Percentiles rank a stretch among this genome's conserved stretches.
Evolutionary conservation across 1,140 invertebrate genomes (phyloP).

Genomic region (Tetragnatha versicolor): DNA sequence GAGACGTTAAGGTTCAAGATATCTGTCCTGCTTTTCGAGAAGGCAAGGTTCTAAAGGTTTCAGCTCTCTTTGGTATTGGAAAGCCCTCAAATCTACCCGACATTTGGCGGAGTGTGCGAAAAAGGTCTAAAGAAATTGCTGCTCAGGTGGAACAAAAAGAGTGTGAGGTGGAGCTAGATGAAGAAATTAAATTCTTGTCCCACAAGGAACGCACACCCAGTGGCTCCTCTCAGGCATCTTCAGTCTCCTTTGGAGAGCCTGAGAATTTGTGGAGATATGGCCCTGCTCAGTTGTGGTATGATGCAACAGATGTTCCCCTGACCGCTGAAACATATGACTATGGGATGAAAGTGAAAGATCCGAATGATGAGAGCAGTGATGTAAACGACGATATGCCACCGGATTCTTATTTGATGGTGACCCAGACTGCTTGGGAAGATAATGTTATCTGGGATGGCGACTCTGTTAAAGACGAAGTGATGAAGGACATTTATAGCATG

Average conservation of each 20-base stretch:
- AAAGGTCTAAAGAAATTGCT: constrained; percentile 69
- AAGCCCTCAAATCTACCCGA: constrained; percentile 89
- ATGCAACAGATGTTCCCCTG: constrained; percentile 91
- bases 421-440: constrained; percentile 95
- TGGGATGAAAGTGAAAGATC: constrained; percentile 80
- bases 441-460: constrained; percentile 98
- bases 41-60: constrained; percentile 83
- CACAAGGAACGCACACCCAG: constrained; percentile 19
- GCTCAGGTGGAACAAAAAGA: not conserved
- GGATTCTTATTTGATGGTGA: constrained; percentile 93
- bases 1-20: constrained; percentile 84
- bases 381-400: constrained; percentile 71
- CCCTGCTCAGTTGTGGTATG: constrained; percentile 97
- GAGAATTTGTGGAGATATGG: constrained; percentile 67
- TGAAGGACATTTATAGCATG: constrained; percentile 82
- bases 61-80: constrained; percentile 87
- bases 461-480: constrained; percentile 79
- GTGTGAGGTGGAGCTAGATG: constrained; percentile 23
- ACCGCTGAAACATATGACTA: constrained; percentile 94
- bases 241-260: not conserved
- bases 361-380: constrained; percentile 57
- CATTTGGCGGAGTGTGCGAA: constrained; percentile 87
- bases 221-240: constrained; percentile 51
- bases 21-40: constrained; percentile 89
- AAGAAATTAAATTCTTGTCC: constrained; percentile 35